Conservation (phyloP, 2,797 vertebrate genomes). For the Saxicola maurus region DNA sequence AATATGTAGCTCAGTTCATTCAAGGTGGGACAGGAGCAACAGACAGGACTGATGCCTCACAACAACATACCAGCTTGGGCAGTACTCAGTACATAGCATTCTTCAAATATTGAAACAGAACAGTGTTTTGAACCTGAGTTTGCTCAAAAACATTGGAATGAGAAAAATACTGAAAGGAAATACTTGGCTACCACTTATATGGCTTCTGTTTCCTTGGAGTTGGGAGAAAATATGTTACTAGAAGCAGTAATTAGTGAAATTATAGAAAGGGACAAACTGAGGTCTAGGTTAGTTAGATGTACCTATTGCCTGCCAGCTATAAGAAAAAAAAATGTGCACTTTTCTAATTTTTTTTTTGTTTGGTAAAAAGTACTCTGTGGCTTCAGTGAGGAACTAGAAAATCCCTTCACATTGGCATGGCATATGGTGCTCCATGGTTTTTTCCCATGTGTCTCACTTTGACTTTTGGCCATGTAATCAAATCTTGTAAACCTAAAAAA, state of each 20-base stretch:
- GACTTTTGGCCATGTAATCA: conserved; percentile 42
- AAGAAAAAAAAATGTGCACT: neutral
- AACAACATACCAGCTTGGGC: neutral
- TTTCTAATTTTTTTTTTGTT: neutral
- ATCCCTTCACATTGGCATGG: neutral
- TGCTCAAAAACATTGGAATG: conserved; percentile 30
- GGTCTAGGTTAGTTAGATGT: neutral
- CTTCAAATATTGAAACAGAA: conserved; percentile 35
- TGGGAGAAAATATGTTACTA: neutral
- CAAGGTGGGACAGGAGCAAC: neutral
- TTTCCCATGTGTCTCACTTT: conserved; percentile 45
- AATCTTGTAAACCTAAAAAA: conserved; percentile 12
- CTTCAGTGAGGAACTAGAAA: conserved; percentile 27
- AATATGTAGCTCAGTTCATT: neutral
- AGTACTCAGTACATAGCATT: neutral
- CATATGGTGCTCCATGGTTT: neutral
- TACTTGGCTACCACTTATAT: neutral
- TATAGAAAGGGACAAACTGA: conserved; percentile 29
- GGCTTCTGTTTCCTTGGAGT: neutral
- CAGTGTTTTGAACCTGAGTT: neutral
- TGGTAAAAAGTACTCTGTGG: neutral
- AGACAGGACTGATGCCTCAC: neutral
- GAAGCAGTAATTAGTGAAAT: conserved; percentile 43
- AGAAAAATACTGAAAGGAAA: conserved; percentile 12
- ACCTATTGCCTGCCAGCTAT: neutral